A percentile compares a stretch with the other conserved stretches of the same genome.
phyloP scores from a whole-genome alignment of 2,113 vertebrate genomes.

The Eptatretus burgeri region DNA sequence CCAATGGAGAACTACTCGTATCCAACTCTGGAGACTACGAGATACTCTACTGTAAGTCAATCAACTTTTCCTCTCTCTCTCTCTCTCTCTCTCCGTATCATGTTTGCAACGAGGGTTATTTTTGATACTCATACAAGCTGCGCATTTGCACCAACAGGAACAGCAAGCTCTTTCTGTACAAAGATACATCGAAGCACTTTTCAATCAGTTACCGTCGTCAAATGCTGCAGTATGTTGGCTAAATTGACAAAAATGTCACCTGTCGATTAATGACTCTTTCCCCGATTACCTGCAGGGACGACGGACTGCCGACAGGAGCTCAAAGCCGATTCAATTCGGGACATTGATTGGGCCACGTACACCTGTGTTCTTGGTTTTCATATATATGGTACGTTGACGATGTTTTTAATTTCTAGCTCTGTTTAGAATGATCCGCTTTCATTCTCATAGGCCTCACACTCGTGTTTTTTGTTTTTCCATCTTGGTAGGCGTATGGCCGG shows the following conservation, averaged over 20 bases:
- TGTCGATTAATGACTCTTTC: too few relatives aligned
- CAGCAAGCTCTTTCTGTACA: too few relatives aligned
- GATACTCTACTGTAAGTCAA: conserved; percentile 52
- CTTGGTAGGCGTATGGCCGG: conserved; percentile 44
- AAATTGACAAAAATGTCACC: too few relatives aligned
- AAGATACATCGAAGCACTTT: too few relatives aligned
- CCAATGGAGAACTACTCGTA: conserved; percentile 57
- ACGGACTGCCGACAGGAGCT: conserved; percentile 48
- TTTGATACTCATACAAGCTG: too few relatives aligned
- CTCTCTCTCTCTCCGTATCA: too few relatives aligned
- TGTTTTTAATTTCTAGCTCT: not conserved
- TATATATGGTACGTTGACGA: conserved; percentile 29
- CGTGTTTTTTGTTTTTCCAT: not conserved
- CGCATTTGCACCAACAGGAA: too few relatives aligned
- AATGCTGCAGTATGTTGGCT: too few relatives aligned
- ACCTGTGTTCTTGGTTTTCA: conserved; percentile 42
- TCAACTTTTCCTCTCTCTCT: too few relatives aligned
- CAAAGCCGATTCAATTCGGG: conserved; percentile 28
- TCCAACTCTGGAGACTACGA: conserved; percentile 76
- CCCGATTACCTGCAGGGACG: not conserved
- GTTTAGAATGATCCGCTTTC: not conserved
- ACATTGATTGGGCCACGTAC: conserved; percentile 32
- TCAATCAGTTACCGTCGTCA: too few relatives aligned
- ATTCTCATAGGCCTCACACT: not conserved
- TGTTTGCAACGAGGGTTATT: too few relatives aligned